Base-by-base conservation (phyloP, 2,797 vertebrate species). In the Perodicticus potto region DNA sequence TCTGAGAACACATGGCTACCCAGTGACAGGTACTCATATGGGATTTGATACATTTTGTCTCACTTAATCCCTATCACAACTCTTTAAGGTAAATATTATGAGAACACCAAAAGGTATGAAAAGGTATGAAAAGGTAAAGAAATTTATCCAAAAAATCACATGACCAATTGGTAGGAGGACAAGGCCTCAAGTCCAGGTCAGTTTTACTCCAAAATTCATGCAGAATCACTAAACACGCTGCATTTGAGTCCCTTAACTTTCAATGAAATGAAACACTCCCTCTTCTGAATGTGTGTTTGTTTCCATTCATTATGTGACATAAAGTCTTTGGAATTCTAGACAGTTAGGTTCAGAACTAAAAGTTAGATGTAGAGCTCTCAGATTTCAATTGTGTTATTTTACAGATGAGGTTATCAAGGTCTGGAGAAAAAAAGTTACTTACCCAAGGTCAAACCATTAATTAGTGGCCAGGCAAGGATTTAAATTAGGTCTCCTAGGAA, bases 401-500 rank as follows among this genome's bases (percentile, higher is more conserved):
- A 94, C 25, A 93, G 81, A 70, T 61, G 16, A 89, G 13, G 81
- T n/a, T 84, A 17, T 43, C 63, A 81, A 91, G 49, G 49, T 81
- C 73, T 84, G 78, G 17, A 82, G 61, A 96, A 59, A 19, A 9
- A 83, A 85, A 95, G 43, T 59, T 89, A 76, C 73, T 92, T 93
- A 90, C 14, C 59, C 94, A 94, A 97, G 84, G 95, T 96, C 95
- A 82, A 89, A 85, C 43, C 91, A 93, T 87, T 96, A 95, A 92
- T 94, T 96, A 95, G 88, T 57, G 78, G 53, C 65, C 70, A 86
- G 87, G 73, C 78, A 88, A 94, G 80, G 92, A 93, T 94, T 93
- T 93, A 96, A 95, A 94, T 95, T 67, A 95, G 87, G 81, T 74
- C 83, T 96, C 84, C 45, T 77, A 93, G 74, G 89, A 97, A 90